Base-by-base conservation (phyloP, 2,113 vertebrate genomes). In the Lathamus discolor region DNA sequence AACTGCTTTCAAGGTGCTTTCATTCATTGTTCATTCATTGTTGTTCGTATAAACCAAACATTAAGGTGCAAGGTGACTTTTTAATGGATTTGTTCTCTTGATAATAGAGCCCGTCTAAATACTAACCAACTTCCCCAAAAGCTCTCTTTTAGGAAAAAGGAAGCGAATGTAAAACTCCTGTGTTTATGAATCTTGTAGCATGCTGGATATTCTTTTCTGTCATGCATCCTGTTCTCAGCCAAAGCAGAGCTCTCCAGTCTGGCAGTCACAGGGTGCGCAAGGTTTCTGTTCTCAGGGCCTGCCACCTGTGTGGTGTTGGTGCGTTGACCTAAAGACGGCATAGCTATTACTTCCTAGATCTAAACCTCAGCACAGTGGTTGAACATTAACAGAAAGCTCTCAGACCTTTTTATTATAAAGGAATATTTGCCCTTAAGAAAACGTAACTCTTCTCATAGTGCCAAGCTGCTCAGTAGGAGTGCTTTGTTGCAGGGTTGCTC, bases 331-430 rank as follows among this genome's bases (percentile, higher is more conserved):
- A 81, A 78, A 82, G 80, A 39, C 49, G 35, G 57, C 49, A 17
- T 29, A 67, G 48, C 62, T 84, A 52, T 70, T 88, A 81, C n/a
- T 90, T 93, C 69, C 85, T 69, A 4, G 7, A 6, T 52, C 75
- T 77, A 9, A 78, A 78, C 52, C 41, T 82, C 17, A 18, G 62
- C 17, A 3, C 57, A 24, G 41, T 7, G 6, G 52, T 20, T 83
- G 41, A 91, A 69, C 37, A 10, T 81, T 75, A 90, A 83, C 86
- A 44, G 73, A 86, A 90, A 72, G 48, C 68, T 88, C 85, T 94
- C 92, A 92, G 74, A 39, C 41, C 8, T 31, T 57, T 6, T 68
- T 59, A 25, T 41, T 41, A 44, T 55, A 62, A 63, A 79, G 62
- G 27, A 81, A 19, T 63, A 22, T 66, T 91, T 92, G 63, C 28